Evolutionary conservation across 2,113 vertebrate genomes (phyloP), one percentile per base, ranked within the genome.

Genomic region (Pluvianellus socialis): DNA sequence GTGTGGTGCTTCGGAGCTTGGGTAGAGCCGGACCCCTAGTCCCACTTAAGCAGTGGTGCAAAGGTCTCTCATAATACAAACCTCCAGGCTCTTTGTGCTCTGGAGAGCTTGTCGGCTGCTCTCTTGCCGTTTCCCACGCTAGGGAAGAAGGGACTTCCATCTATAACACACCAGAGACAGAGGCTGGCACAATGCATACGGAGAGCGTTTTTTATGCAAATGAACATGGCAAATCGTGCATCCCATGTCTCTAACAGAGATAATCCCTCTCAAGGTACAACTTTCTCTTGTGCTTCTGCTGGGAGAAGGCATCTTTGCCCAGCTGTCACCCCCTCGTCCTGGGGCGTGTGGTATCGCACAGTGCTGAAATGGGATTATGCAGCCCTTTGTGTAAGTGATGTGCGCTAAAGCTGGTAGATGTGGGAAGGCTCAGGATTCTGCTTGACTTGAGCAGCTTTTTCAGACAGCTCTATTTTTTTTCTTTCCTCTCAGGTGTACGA

Each of bases 191-290:
- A 95, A 84, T 91, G 53, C 66, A 24, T 9, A 89, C 56, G 53
- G 94, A 92, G 42, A 85, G 86, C 65, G 66, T 89, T 96, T 94
- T 96, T 94, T 23, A 88, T 96, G 83, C 70, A 94, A 94, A 97
- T 91, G 56, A 81, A 45, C 50, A 50, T 24, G 85, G 76, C 58
- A 82, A 89, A 89, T 85, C 5, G 1, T 87, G 84, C 82, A 67
- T 90, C 75, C 30, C 1, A 0, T 75, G 52, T 93, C 71, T 65
- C 50, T 95, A 62, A 45, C 10, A 62, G 73, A 90, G 75, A 95
- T 91, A 95, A 96, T 94, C 89, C 88, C 84, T 85, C 91, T 95
- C 77, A 95, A 97, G 91, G 95, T 96, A 56, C 72, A 85, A 87
- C 79, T 68, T 94, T 72, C 65, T 92, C 73, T 92, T 68, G 27